Evolutionary conservation across 2,113 vertebrate genomes (phyloP), one percentile per base, ranked within the genome.

Genomic region (Rhipidura dahli): DNA sequence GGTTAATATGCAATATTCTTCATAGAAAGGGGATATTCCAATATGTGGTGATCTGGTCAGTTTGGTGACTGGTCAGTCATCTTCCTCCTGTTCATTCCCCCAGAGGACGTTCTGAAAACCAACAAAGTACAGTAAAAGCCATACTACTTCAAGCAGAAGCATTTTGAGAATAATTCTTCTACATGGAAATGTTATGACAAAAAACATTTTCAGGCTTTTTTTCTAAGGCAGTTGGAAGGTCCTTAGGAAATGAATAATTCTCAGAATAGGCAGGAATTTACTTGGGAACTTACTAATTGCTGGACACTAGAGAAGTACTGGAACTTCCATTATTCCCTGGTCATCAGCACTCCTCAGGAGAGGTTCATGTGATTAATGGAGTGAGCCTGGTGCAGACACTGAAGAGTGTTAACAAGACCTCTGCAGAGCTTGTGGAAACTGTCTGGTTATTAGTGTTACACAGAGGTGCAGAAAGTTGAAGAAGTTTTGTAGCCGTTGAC

Each of bases 161-260:
- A 56, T 72, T 85, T 77, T 87, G 45, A 73, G 37, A 70, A 40
- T 51, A 37, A 63, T 78, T 59, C 9, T 73, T 81, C 69, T 84
- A 17, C 47, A 51, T 3, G 7, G 44, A 94, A 93, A 84, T 71
- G 3, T 60, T 89, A 53, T 26, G 49, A 85, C 35, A 91, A 89
- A 87, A 89, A 63, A 11, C 13, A 27, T 59, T 82, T 90, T 66
- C 12, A 45, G 22, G 31, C 18, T 35, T 92, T 66, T 61, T 91
- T 68, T 87, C 33, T 71, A 60, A 51, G 17, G 7, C 37, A 77
- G 3, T 64, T 97, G 81, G 92, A 95, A 93, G 18, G 44, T 68
- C 65, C 24, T 82, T 87, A 68, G 90, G 87, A 94, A 95, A 95
- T 91, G 18, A 93, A 47, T 93, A 89, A 93, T 94, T 81, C 87